Evolutionary conservation across 1,140 invertebrate genomes (phyloP).

Genomic region (Drosophila truncata): DNA sequence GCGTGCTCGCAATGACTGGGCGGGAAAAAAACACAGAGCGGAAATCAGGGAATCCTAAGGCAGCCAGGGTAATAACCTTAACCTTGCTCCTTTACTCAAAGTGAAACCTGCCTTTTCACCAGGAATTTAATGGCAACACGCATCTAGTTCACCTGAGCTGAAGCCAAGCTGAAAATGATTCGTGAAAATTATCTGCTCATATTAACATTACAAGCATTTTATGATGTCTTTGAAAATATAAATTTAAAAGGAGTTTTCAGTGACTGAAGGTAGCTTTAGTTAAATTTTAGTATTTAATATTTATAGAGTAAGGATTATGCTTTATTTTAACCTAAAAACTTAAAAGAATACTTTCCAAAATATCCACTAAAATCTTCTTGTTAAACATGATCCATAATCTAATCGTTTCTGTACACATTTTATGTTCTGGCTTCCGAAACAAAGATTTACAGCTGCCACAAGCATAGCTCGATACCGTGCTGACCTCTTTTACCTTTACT

Average conservation of each 20-base stretch:
- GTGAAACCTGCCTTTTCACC: neutral
- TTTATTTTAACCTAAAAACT: neutral
- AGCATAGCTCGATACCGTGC: slow-evolving; percentile 48
- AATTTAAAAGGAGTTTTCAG: neutral
- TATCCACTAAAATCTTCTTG: neutral
- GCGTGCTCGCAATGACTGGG: slow-evolving; percentile 51
- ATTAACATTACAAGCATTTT: slow-evolving; percentile 32
- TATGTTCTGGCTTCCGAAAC: slow-evolving; percentile 34
- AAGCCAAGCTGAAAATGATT: slow-evolving; percentile 32
- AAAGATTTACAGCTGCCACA: slow-evolving; percentile 64
- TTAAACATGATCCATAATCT: slow-evolving; percentile 35
- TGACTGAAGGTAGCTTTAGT: no score
- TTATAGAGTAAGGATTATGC: neutral
- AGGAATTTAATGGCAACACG: slow-evolving; percentile 20
- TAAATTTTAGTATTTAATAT: neutral
- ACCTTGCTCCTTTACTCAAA: slow-evolving; percentile 10
- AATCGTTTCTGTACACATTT: slow-evolving; percentile 9
- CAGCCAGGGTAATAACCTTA: slow-evolving; percentile 33
- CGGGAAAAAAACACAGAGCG: slow-evolving; percentile 10
- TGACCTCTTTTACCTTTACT: slow-evolving; percentile 11
- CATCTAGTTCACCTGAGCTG: slow-evolving; percentile 32
- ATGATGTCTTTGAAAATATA: neutral
- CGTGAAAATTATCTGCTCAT: slow-evolving; percentile 7
- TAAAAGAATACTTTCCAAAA: slow-evolving; percentile 3
- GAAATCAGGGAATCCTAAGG: slow-evolving; percentile 35